Evolutionary conservation across 2,888 invertebrate genomes (phyloP).

Genomic region (Epistrophe eligans): DNA sequence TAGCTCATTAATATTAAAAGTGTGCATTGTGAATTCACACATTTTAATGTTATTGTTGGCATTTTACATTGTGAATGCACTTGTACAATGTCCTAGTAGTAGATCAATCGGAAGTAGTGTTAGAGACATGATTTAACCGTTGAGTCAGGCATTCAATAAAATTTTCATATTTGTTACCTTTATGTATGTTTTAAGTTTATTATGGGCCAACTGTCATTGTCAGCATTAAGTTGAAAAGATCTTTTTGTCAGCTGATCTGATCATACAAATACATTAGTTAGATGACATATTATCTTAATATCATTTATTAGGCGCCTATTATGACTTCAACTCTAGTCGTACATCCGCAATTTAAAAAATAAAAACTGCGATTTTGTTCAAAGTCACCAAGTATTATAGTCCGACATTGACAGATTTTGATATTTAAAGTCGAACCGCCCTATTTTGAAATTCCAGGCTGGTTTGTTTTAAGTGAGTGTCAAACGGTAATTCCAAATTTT

Average conservation of each 20-base stretch:
- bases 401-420: too few species aligned
- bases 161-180: not conserved
- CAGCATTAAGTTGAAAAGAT: not conserved
- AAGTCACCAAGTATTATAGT: too few species aligned
- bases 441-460: too few species aligned
- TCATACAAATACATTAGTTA: not conserved
- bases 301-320: not conserved
- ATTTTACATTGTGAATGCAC: conserved; percentile 13
- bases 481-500: too few species aligned
- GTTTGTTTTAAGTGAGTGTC: too few species aligned
- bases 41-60: not conserved
- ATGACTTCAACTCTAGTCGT: too few species aligned
- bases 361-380: too few species aligned
- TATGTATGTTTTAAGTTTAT: not conserved
- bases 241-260: not conserved
- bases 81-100: not conserved
- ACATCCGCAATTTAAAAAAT: too few species aligned
- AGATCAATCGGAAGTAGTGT: not conserved
- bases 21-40: conserved; percentile 2
- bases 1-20: conserved; percentile 8
- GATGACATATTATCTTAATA: not conserved
- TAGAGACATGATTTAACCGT: not conserved
- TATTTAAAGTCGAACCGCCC: too few species aligned
- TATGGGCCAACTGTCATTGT: not conserved
- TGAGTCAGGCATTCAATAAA: not conserved